Base-by-base conservation (phyloP, 2,113 vertebrate species). In the Lethenteron reissneri region DNA sequence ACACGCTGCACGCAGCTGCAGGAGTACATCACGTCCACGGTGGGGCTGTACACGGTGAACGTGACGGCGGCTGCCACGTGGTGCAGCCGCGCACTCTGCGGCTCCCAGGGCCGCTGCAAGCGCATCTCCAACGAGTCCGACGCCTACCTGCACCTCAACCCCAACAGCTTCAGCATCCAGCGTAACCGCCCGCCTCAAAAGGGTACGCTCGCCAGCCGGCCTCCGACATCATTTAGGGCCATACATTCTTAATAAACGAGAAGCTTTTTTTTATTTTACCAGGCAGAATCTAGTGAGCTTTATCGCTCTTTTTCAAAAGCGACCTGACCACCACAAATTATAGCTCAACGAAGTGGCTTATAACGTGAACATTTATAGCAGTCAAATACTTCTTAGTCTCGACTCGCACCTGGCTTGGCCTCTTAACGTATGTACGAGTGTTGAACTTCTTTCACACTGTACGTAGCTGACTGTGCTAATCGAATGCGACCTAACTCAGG, bases 11-110 rank as follows among this genome's bases (percentile, higher is more conserved):
- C 79, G 71, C 78, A 56, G 64, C 79, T 97, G 71, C 89, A 89
- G 75, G 70, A 81, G 1, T 97, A 95, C 2, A 75, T 92, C 72
- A 81, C 81, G 21, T 82, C 80, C 12, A 78, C 78, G 0, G 78
- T 97, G 77, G 89, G 92, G 1, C 84, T 74, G 58, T 95, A 95
- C 78, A 78, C 95, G 1, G 75, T 94, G 68, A 97, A 95, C 0
- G 85, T 95, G 72, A 89, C 86, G 0, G 82, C 80, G 15, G 86
- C 84, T 0, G 81, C 87, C 0, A 77, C 79, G 13, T 77, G 85
- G 69, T 97, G 91, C 80, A 95, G 90, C 74, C 74, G 72, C 71
- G 73, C 21, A n/a, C 69, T 89, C 56, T 96, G 91, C 71, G 81
- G 83, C 0, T 77, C 80, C n/a, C 84, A 72, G 0, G 94, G 94